Conservation (phyloP, 1,140 invertebrate species). For the Oryzaephilus surinamensis region DNA sequence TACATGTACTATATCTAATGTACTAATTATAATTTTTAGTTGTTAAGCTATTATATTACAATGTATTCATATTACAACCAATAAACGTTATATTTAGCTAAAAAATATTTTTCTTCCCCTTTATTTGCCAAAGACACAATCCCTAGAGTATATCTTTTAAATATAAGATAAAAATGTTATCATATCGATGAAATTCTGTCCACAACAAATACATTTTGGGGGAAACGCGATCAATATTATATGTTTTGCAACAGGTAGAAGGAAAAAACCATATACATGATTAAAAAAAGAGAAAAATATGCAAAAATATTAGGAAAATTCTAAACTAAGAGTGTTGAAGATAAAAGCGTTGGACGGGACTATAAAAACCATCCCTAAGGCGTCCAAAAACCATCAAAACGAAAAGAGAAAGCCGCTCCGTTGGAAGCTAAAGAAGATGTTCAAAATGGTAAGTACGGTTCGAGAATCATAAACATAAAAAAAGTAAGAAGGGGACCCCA, state of each 20-base stretch:
- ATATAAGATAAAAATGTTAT: constrained; percentile 5
- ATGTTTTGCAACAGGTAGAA: too few relatives aligned
- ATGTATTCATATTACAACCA: constrained; percentile 21
- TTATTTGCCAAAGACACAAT: constrained; percentile 2
- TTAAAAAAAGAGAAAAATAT: too few relatives aligned
- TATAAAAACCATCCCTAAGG: not conserved
- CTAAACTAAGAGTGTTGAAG: too few relatives aligned
- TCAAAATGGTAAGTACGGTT: not conserved
- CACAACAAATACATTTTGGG: too few relatives aligned
- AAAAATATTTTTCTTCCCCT: constrained; percentile 4
- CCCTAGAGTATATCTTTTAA: constrained; percentile 6
- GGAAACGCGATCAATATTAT: too few relatives aligned
- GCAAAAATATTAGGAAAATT: too few relatives aligned
- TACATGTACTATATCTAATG: too few relatives aligned
- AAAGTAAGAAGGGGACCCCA: not conserved
- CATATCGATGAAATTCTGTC: constrained; percentile 4
- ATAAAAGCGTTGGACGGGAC: not conserved
- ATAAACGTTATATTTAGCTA: constrained; percentile 27
- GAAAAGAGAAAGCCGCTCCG: not conserved
- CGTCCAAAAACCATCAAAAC: too few relatives aligned
- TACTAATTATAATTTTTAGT: constrained; percentile 24
- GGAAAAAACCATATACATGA: too few relatives aligned
- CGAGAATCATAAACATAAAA: not conserved
- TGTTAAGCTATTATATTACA: too few relatives aligned
- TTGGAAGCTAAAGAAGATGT: not conserved